phyloP scores from a whole-genome alignment of 2,113 vertebrate genomes.

The Anhinga anhinga region DNA sequence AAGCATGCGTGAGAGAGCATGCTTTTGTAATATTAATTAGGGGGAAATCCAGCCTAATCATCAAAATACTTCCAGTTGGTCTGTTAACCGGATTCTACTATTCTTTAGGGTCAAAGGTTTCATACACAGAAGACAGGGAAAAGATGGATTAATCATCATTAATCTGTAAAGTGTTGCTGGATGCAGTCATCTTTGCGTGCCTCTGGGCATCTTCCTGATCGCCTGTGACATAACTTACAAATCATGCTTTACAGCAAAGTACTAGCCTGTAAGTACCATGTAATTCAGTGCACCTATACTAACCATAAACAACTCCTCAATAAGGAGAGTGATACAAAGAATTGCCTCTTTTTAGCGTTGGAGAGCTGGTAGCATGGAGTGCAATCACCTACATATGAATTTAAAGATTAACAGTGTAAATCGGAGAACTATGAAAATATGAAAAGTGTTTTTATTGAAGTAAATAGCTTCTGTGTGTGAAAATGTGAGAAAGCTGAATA shows the following conservation, averaged over 20 bases:
- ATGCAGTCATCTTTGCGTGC: background rate
- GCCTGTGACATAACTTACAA: background rate
- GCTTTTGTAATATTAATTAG: background rate
- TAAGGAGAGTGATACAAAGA: background rate
- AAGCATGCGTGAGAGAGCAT: background rate
- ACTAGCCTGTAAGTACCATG: background rate
- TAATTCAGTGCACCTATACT: background rate
- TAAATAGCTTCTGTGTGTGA: background rate
- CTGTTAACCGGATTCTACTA: background rate
- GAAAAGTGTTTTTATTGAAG: background rate
- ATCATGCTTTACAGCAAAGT: background rate
- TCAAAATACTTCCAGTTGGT: slow-evolving; percentile 11
- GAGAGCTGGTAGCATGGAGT: background rate
- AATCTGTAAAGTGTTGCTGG: background rate
- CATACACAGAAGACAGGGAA: background rate
- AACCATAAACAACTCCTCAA: background rate
- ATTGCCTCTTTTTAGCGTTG: background rate
- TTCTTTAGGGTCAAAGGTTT: background rate
- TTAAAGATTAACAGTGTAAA: background rate
- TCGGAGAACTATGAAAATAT: background rate
- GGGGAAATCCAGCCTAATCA: background rate
- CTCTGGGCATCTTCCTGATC: background rate
- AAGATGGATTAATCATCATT: background rate
- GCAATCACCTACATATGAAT: background rate
- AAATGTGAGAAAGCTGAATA: background rate